phyloP scores from a whole-genome alignment of 2,888 invertebrate species.

The Gasteruption jaculator region DNA sequence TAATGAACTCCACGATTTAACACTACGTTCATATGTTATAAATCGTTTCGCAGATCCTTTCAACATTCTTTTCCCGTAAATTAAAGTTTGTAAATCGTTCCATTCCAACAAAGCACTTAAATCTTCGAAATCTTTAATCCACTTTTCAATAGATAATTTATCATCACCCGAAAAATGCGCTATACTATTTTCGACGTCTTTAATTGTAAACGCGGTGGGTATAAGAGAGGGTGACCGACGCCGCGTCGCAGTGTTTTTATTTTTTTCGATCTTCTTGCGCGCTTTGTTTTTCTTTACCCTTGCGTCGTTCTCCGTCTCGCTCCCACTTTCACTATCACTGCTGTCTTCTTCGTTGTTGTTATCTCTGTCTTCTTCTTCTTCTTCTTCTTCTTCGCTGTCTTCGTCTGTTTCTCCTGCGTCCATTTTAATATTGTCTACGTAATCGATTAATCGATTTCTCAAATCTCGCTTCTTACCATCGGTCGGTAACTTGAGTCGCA shows the following conservation, averaged over 20 bases:
- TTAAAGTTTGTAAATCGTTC: constrained; percentile 21
- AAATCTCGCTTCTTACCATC: constrained; percentile 2
- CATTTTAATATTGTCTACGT: not conserved
- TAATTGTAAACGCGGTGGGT: constrained; percentile 12
- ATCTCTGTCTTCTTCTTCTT: constrained; percentile 1
- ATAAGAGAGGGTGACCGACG: no score
- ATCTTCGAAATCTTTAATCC: constrained; percentile 26
- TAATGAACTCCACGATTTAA: constrained; percentile 17
- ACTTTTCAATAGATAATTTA: constrained; percentile 9
- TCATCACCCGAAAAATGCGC: constrained; percentile 21
- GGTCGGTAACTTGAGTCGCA: not conserved
- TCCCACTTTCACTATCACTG: constrained; percentile 4
- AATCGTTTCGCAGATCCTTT: constrained; percentile 21
- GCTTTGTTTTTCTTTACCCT: not conserved
- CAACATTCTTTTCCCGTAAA: constrained; percentile 22
- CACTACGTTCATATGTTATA: constrained; percentile 15
- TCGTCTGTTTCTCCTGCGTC: constrained; percentile 10
- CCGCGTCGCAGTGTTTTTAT: no score
- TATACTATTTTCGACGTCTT: constrained; percentile 21
- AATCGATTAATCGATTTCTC: constrained; percentile 3
- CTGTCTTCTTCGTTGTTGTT: not conserved
- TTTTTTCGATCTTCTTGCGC: not conserved
- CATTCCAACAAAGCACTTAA: constrained; percentile 19
- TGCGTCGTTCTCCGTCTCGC: not conserved
- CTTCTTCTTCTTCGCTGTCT: not conserved